Evolutionary conservation across 2,113 vertebrate species (phyloP).

Genomic region (Heloderma charlesbogerti): DNA sequence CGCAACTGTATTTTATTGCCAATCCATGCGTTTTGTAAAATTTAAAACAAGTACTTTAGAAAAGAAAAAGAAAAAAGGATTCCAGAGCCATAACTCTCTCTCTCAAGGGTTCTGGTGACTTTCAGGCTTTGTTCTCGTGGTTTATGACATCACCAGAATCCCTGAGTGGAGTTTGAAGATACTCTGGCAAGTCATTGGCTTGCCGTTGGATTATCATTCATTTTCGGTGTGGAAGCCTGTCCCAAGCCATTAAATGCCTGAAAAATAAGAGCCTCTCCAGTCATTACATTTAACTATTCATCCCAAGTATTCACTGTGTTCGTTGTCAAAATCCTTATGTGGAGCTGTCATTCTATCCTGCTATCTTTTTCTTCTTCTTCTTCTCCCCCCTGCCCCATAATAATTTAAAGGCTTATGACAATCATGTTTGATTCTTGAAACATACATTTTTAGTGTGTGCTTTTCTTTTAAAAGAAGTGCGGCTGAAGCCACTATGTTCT

Average conservation of each 20-base stretch:
- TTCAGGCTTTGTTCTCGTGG: constrained; percentile 45
- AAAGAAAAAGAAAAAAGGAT: not conserved
- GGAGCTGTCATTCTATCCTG: constrained; percentile 50
- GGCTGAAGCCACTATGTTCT: not conserved
- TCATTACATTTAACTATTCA: constrained; percentile 30
- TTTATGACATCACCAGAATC: constrained; percentile 50
- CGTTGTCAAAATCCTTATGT: constrained; percentile 34
- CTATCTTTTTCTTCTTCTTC: constrained; percentile 3
- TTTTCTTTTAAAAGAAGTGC: constrained; percentile 1
- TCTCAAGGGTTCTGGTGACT: constrained; percentile 28
- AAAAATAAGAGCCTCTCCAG: constrained; percentile 41
- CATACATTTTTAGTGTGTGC: not conserved
- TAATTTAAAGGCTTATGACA: constrained; percentile 33
- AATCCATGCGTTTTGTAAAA: constrained; percentile 37
- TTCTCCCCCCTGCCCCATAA: too few species aligned
- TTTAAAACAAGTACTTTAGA: constrained; percentile 29
- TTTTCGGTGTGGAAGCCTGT: constrained; percentile 54
- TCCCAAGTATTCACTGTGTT: constrained; percentile 48
- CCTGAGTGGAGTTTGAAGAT: constrained; percentile 25
- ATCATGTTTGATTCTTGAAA: constrained; percentile 20
- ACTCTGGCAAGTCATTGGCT: constrained; percentile 29
- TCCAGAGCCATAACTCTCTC: not conserved
- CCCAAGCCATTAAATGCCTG: constrained; percentile 39
- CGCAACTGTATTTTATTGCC: constrained; percentile 42
- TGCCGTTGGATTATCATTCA: constrained; percentile 50